These are phyloP conservation scores for Parauchenoglanis punctatus DNA, from an alignment of 2,797 vertebrate genomes.

Conservation along the genomic window DNA sequence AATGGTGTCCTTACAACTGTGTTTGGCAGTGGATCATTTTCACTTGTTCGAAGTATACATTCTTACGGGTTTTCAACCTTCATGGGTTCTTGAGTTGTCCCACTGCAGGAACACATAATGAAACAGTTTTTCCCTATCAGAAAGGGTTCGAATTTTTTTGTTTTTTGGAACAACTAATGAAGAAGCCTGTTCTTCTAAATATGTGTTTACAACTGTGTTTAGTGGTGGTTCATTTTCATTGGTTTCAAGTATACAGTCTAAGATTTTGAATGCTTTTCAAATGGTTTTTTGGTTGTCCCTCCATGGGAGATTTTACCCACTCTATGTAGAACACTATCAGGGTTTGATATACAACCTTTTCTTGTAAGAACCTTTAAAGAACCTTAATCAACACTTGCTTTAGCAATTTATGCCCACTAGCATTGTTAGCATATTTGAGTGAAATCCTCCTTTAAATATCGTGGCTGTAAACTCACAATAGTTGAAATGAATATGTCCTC, in stretches of 20 bases:
- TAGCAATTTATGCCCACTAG: neutral
- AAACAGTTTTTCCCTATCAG: neutral
- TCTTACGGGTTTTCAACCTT: neutral
- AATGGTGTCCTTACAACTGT: no score
- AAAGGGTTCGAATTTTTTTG: neutral
- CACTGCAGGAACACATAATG: neutral
- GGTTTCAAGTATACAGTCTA: neutral
- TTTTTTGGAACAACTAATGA: neutral
- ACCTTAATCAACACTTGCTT: neutral
- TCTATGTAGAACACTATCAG: neutral
- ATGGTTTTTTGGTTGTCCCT: neutral
- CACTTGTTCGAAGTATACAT: neutral
- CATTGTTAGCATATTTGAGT: neutral
- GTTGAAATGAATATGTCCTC: constrained; percentile 35
- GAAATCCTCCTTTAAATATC: neutral
- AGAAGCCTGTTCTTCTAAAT: neutral
- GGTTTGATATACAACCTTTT: neutral
- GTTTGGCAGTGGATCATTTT: neutral
- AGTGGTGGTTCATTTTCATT: neutral
- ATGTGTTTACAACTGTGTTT: neutral
- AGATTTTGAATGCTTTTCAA: neutral
- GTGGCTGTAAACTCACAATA: neutral
- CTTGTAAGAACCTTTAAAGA: neutral
- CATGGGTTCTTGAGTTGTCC: neutral
- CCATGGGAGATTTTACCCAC: neutral